Evolutionary conservation across 2,113 vertebrate species (phyloP), one percentile per base, ranked within the genome.

Genomic region (Cyprinodon tularosa): DNA sequence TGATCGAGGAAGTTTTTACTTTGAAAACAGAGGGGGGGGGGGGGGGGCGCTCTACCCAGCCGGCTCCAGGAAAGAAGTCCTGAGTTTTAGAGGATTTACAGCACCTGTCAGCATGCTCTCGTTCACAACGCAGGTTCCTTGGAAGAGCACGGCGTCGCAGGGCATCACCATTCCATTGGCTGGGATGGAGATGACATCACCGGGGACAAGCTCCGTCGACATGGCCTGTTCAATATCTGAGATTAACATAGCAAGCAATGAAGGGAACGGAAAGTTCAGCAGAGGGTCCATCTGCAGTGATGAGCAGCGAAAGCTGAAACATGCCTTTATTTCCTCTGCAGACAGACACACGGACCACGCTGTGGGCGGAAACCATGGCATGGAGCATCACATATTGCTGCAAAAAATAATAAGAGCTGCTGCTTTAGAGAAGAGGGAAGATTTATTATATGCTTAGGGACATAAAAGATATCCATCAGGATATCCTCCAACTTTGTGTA

Each of bases 81-180:
- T 29, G 29, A 53, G 5, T 15, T 57, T n/a, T 6, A n/a, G n/a
- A 57, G 17, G 6, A 57, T 3, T 17, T 1, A 0, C 20, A 38
- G 15, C 13, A 98, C 98, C 98, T 95, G 98, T 99, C 88, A 99
- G 89, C 97, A 98, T 98, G 94, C 97, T 98, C 92, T 99, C 98
- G 20, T 98, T 98, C 39, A 99, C 97, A 74, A 98, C 97, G 87
- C 98, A 99, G 81, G 96, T 99, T 62, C 98, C 98, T 62, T 88
- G 95, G 76, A 97, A 89, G 50, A 99, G 95, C 12, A 95, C 95
- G 0, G 97, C 97, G 48, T 99, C 98, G 71, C 98, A 99, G 10
- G 98, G 96, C 98, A 99, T 97, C 85, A 98, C 94, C 84, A 93
- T 97, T 68, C 98, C 98, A 57, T 97, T 97, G 36, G 94, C 90